phyloP scores from a whole-genome alignment of 2,888 invertebrate species.

The Cerastis rubricosa region DNA sequence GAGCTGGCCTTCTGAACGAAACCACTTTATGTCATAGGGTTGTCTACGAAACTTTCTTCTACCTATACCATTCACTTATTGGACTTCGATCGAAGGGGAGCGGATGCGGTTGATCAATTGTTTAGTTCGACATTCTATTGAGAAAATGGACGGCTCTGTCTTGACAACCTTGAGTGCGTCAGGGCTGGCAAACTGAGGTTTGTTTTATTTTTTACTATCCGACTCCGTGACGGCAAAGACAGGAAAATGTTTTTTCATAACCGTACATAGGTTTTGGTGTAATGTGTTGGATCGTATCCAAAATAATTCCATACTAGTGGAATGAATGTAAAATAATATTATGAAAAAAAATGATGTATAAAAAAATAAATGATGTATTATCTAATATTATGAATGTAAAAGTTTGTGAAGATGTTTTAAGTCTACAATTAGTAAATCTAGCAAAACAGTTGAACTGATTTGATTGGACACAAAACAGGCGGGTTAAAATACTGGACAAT shows the following conservation, averaged over 20 bases:
- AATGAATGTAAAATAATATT: too few relatives aligned
- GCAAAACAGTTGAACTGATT: not conserved
- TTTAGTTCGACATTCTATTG: slow-evolving; percentile 54
- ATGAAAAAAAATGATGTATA: too few relatives aligned
- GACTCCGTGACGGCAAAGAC: not conserved
- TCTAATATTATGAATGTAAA: slow-evolving; percentile 12
- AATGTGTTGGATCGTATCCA: slow-evolving; percentile 20
- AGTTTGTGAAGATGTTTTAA: not conserved
- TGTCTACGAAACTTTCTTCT: slow-evolving; percentile 42
- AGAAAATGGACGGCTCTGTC: slow-evolving; percentile 50
- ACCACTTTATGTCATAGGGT: slow-evolving; percentile 11
- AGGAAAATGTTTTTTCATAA: not conserved
- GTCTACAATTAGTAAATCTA: not conserved
- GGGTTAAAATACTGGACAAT: not conserved
- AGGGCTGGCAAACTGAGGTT: slow-evolving; percentile 39
- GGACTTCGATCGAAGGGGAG: slow-evolving; percentile 53
- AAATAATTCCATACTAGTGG: not conserved
- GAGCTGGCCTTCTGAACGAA: not conserved
- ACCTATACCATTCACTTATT: slow-evolving; percentile 55
- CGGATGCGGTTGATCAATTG: slow-evolving; percentile 66
- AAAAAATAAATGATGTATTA: too few relatives aligned
- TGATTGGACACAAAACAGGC: not conserved
- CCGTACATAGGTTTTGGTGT: not conserved
- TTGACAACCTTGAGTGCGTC: slow-evolving; percentile 54
- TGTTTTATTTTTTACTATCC: not conserved